Percentiles rank a stretch among this genome's conserved stretches.
phyloP scores from a whole-genome alignment of 2,888 invertebrate genomes.

The Rotaria macrura region DNA sequence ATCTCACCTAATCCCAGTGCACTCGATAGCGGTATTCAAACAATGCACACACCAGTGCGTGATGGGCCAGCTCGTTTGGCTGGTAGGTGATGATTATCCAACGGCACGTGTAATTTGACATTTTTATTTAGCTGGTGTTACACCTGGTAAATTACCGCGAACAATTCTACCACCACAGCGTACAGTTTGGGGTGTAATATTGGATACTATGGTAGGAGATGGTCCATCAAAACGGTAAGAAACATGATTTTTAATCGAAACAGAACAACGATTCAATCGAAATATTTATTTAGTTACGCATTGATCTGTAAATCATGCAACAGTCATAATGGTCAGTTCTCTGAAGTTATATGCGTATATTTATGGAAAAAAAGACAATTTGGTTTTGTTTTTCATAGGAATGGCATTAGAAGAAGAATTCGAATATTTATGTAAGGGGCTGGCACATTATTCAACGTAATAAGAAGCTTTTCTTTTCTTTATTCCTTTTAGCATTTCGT shows the following conservation, averaged over 20 bases:
- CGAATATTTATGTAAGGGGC: background rate
- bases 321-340: slow-evolving; percentile 1
- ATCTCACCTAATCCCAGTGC: background rate
- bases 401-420: slow-evolving; percentile 22
- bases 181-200: background rate
- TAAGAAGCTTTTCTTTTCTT: background rate
- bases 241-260: background rate
- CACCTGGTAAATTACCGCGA: slow-evolving; percentile 15
- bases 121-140: background rate
- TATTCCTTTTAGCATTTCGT: background rate
- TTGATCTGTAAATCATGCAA: background rate
- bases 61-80: background rate
- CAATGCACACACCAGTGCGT: background rate
- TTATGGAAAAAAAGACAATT: too few relatives aligned
- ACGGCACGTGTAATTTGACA: too few relatives aligned
- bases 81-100: background rate
- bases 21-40: background rate
- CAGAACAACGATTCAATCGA: too few relatives aligned
- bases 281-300: background rate
- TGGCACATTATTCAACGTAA: background rate
- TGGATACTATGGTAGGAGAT: background rate
- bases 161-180: background rate
- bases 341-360: too few relatives aligned
- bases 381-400: background rate
- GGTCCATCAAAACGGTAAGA: slow-evolving; percentile 11